These are phyloP conservation scores for Proisotoma minuta DNA, from an alignment of 2,888 invertebrate species.

Conservation along the genomic window DNA sequence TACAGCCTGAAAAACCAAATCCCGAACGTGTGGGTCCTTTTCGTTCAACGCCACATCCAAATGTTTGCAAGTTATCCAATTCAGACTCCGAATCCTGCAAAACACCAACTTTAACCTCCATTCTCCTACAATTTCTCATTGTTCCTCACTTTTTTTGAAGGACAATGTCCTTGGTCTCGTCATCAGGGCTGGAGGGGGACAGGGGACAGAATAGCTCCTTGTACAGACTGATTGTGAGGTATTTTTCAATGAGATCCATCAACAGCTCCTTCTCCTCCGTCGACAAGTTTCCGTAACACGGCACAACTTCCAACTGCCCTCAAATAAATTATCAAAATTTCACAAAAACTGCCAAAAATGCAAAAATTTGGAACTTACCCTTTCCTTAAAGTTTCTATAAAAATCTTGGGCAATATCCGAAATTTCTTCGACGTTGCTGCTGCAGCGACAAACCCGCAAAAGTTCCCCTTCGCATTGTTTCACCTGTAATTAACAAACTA, in stretches of 20 bases:
- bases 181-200: constrained; percentile 63
- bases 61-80: constrained; percentile 93
- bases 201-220: constrained; percentile 80
- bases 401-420: constrained; percentile 87
- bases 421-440: constrained; percentile 67
- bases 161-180: constrained; percentile 88
- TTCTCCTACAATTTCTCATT: background rate
- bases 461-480: background rate
- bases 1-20: constrained; percentile 87
- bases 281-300: constrained; percentile 60
- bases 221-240: constrained; percentile 85
- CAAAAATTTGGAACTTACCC: no score
- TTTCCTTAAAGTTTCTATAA: constrained; percentile 72
- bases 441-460: no score
- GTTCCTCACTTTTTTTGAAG: constrained; percentile 67
- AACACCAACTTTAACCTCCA: background rate
- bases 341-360: no score
- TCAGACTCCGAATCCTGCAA: constrained; percentile 78
- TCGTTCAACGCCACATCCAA: constrained; percentile 89
- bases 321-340: no score
- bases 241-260: constrained; percentile 89
- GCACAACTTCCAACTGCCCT: constrained; percentile 63
- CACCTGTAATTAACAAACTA: no score
- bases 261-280: constrained; percentile 73
- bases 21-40: constrained; percentile 73